Conservation (phyloP, 2,797 vertebrate species). For the Todus mexicanus region DNA sequence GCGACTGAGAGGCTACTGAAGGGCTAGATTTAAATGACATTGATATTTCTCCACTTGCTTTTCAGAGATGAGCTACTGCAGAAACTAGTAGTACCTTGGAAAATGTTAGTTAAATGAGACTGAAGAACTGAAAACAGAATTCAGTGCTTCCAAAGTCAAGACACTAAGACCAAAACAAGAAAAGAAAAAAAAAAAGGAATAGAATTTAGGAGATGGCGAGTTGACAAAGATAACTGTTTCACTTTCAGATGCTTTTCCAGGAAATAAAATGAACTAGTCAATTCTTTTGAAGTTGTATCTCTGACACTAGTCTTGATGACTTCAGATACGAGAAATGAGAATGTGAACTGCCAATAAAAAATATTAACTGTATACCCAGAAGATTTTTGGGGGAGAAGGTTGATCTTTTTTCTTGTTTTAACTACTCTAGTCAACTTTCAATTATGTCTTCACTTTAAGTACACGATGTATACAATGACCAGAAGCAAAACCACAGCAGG, state of each 20-base stretch:
- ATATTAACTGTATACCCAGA: background rate
- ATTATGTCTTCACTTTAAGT: background rate
- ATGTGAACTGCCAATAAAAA: background rate
- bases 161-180: background rate
- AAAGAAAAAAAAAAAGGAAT: background rate
- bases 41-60: background rate
- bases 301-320: background rate
- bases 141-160: background rate
- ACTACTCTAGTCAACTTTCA: background rate
- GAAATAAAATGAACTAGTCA: background rate
- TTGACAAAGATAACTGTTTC: background rate
- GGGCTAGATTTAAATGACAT: background rate
- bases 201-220: background rate
- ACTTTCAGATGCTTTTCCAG: background rate
- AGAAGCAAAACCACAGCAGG: background rate
- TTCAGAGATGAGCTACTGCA: background rate
- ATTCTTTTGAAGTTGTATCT: background rate
- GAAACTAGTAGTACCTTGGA: background rate
- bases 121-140: background rate
- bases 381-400: background rate
- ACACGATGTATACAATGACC: background rate
- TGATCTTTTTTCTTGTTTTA: background rate
- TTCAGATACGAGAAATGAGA: background rate
- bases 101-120: background rate
- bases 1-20: background rate